Evolutionary conservation across 2,797 vertebrate species (phyloP), one percentile per base, ranked within the genome.

Genomic region (Heteromormyrus szaboi): DNA sequence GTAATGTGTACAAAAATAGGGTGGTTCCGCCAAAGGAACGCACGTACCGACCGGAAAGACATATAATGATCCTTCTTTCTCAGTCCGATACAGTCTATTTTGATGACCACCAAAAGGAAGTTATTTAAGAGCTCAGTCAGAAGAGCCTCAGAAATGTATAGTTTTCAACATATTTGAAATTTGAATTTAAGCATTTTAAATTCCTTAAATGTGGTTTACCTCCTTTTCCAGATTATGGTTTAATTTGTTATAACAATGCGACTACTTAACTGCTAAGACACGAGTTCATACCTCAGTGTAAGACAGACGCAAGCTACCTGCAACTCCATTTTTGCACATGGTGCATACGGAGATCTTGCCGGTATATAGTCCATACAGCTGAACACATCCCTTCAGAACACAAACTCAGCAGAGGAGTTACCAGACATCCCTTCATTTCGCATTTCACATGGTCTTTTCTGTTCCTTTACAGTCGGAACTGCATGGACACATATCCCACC

Each of bases 401-500:
- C 65, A 72, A 72, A 37, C 65, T 14, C 65, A 4, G 65, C 29
- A 37, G 25, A 29, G 3, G 22, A 22, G 65, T 68, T 29, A 11
- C 25, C 22, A 12, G 22, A 41, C 48, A 51, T 29, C 8, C 5
- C 44, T 12, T 29, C 65, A n/a, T 37, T 37, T 37, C 37, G 37
- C 37, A 37, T 59, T 29, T 56, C 50, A 0, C 19, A 1, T 8
- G n/a, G 33, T 17, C 37, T 56, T 29, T 85, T 41, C 65, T 53
- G 17, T 51, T 88, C 41, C 59, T 87, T 87, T 81, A 59, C 90
- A 99, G 98, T 88, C 98, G 98, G 86, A 99, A 99, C 95, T 99
- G 98, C 0, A 97, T 97, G 90, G 98, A 99, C 0, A 91, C 97
- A 0, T 99, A 99, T 84, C 96, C 98, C 0, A 99, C 98, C 0